A percentile compares a stretch with the other conserved stretches of the same genome.
These are phyloP conservation scores for Paramisgurnus dabryanus DNA, from an alignment of 2,113 vertebrate species.

Conservation along the genomic window DNA sequence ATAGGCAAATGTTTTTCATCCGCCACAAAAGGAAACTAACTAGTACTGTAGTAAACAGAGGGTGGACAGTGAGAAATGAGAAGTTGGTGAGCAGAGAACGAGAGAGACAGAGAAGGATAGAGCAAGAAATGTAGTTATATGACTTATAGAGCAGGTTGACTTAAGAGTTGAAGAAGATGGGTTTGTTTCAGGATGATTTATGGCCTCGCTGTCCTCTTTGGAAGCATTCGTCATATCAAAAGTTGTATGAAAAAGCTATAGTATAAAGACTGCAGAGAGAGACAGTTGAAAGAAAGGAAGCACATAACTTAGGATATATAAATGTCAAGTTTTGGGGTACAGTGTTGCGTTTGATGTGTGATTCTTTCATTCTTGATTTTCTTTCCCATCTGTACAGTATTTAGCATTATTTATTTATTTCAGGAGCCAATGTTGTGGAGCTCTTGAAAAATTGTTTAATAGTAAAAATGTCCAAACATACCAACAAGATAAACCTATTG, in stretches of 20 bases:
- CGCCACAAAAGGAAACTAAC: conserved; percentile 19
- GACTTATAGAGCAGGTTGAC: conserved; percentile 59
- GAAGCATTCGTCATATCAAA: conserved; percentile 46
- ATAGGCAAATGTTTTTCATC: conserved; percentile 35
- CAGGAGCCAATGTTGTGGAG: background rate
- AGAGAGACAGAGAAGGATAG: conserved; percentile 20
- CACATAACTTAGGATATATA: background rate
- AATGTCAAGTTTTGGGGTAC: background rate
- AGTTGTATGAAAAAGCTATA: conserved; percentile 12
- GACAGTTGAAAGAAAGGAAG: background rate
- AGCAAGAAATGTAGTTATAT: conserved; percentile 53
- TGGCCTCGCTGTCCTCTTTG: conserved; percentile 48
- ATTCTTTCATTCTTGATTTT: background rate
- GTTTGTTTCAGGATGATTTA: conserved; percentile 67
- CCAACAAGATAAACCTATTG: too few relatives aligned
- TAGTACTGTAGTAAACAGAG: conserved; percentile 25
- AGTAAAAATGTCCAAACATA: too few relatives aligned
- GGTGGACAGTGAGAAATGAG: conserved; percentile 50
- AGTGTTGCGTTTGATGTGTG: background rate
- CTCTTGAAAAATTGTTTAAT: too few relatives aligned
- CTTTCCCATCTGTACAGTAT: background rate
- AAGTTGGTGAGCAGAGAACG: conserved; percentile 17
- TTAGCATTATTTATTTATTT: background rate
- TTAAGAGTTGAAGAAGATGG: conserved; percentile 58
- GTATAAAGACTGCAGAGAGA: background rate